Base-by-base conservation (phyloP, 2,797 vertebrate species). In the Acrossocheilus fasciatus region DNA sequence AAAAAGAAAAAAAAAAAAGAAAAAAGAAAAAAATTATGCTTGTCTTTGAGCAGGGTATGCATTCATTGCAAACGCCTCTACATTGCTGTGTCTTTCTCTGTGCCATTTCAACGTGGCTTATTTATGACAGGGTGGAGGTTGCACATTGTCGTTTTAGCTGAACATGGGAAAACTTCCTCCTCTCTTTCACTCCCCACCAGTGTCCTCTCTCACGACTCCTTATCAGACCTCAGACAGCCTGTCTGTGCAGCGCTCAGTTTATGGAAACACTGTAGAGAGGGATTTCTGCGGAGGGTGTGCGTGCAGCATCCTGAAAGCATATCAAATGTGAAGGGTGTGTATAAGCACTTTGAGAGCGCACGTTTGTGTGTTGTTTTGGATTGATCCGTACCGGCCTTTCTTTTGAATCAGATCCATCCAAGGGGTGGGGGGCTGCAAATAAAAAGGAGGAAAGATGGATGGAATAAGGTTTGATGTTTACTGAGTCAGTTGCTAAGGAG, bases 61-160 rank as follows among this genome's bases (percentile, higher is more conserved):
- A 52, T 7, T 83, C 14, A 17, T 69, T 52, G 64, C 64, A 75
- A 88, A 69, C 18, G 4, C 59, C 68, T 70, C 91, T 86, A 14
- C 14, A 77, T 12, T 10, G 1, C 75, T 1, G 18, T 52, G 7
- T 50, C 15, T 66, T 80, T 86, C 83, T 88, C 47, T 86, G 87
- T 87, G 87, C 47, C 62, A 54, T 70, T 79, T 89, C 88, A 59
- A 39, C n/a, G 23, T 83, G 68, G 74, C 75, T 80, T 89, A 90
- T 93, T 91, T 90, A 86, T 90, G 87, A 82, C 88, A 87, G 77
- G 86, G 68, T 90, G 84, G 83, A 91, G 81, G 86, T 47, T 66
- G 47, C 89, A 39, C 78, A 85, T 68, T 90, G 91, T 93, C 91
- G 89, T 92, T 93, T 93, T 89, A 91, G 84, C 87, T 87, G 86